Evolutionary conservation across 2,888 invertebrate species (phyloP).

Genomic region (Incurvaria masculella): DNA sequence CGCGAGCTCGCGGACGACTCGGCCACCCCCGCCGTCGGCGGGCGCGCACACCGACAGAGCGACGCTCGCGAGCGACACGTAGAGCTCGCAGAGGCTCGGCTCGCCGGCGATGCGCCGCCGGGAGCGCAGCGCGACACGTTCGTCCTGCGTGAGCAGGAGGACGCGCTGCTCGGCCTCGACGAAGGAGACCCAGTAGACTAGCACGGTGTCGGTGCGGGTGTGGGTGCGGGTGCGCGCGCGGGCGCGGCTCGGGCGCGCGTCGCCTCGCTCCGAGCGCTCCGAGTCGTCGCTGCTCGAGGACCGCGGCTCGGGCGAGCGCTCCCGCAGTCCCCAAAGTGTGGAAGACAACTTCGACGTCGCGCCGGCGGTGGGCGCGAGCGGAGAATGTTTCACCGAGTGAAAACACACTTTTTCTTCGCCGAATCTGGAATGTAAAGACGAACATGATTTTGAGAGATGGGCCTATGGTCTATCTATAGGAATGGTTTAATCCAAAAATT

Average conservation of each 20-base stretch:
- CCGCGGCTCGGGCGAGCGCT: conserved; percentile 42
- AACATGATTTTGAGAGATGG: too few species aligned
- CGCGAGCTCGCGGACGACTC: conserved; percentile 60
- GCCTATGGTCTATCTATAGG: too few species aligned
- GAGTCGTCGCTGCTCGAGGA: conserved; percentile 62
- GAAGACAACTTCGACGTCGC: conserved; percentile 56
- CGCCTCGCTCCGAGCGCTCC: conserved; percentile 40
- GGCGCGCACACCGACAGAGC: conserved; percentile 60
- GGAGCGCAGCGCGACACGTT: conserved; percentile 63
- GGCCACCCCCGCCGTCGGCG: conserved; percentile 44
- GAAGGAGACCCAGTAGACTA: conserved; percentile 79
- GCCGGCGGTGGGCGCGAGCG: conserved; percentile 39
- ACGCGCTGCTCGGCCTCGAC: conserved; percentile 72
- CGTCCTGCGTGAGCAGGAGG: conserved; percentile 72
- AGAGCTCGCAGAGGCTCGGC: conserved; percentile 63
- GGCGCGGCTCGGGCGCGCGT: conserved; percentile 44
- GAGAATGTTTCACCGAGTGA: conserved; percentile 62
- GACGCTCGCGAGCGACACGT: conserved; percentile 65
- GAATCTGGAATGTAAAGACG: conserved; percentile 32
- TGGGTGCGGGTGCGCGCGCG: conserved; percentile 31
- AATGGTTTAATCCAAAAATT: too few species aligned
- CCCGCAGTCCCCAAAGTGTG: conserved; percentile 50
- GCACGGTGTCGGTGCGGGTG: conserved; percentile 69
- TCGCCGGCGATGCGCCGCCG: conserved; percentile 62
- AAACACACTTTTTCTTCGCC: conserved; percentile 73